Conservation (phyloP, 1,140 invertebrate genomes). For the Cydia strobilella region DNA sequence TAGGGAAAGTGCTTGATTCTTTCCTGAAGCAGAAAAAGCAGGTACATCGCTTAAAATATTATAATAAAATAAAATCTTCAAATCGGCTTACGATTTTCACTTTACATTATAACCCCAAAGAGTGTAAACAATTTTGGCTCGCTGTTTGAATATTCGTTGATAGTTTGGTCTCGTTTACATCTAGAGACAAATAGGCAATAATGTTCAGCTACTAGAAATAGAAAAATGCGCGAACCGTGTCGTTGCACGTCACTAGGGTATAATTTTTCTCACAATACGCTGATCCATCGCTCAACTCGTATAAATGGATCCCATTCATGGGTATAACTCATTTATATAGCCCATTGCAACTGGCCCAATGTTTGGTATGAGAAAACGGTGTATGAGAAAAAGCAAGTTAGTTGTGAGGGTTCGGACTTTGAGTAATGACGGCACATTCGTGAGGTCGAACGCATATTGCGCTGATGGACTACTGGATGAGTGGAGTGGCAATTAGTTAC, state of each 20-base stretch:
- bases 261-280: constrained; percentile 26
- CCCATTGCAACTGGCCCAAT: constrained; percentile 26
- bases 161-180: background rate
- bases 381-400: constrained; percentile 59
- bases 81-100: background rate
- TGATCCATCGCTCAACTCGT: constrained; percentile 24
- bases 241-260: constrained; percentile 10
- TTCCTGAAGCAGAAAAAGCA: background rate
- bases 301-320: constrained; percentile 32
- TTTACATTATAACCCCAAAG: background rate
- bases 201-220: background rate
- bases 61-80: too few species aligned
- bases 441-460: constrained; percentile 70
- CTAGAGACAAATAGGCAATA: background rate
- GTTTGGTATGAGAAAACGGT: constrained; percentile 32
- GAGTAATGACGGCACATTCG: constrained; percentile 71
- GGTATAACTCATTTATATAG: constrained; percentile 32
- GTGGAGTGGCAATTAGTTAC: constrained; percentile 34
- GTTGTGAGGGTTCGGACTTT: constrained; percentile 56
- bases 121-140: background rate
- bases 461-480: constrained; percentile 40
- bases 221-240: background rate
- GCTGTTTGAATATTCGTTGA: background rate
- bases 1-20: constrained; percentile 40
- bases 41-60: too few species aligned